Evolutionary conservation across 2,888 invertebrate genomes (phyloP).

Genomic region (Sipha maydis): DNA sequence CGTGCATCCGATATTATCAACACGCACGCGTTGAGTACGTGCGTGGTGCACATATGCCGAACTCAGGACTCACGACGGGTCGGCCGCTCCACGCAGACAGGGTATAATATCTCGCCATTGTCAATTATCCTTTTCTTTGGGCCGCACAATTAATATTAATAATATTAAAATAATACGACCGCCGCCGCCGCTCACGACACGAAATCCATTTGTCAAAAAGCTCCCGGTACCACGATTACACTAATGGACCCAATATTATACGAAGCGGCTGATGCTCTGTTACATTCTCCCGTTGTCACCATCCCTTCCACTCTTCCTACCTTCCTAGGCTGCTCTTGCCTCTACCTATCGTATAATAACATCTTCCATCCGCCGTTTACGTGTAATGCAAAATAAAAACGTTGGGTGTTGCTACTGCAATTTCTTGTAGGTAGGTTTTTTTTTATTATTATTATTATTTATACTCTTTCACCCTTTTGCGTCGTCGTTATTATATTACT

Average conservation of each 20-base stretch:
- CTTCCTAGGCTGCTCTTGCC: neutral
- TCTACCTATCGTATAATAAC: no score
- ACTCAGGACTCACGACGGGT: neutral
- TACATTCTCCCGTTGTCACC: slow-evolving; percentile 3
- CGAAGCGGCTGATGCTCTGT: slow-evolving; percentile 4
- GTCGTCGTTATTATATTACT: neutral
- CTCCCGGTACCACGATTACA: slow-evolving; percentile 45
- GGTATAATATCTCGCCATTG: neutral
- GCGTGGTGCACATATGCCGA: neutral
- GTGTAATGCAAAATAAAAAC: slow-evolving; percentile 12
- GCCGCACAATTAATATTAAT: slow-evolving; percentile 57
- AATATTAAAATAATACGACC: slow-evolving; percentile 59
- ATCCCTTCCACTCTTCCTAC: neutral
- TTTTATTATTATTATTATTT: neutral
- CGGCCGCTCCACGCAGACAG: neutral
- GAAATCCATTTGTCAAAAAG: slow-evolving; percentile 60
- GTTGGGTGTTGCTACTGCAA: slow-evolving; percentile 10
- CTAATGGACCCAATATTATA: slow-evolving; percentile 60
- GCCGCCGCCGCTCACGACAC: slow-evolving; percentile 26
- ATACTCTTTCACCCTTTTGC: neutral
- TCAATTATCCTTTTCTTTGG: slow-evolving; percentile 53
- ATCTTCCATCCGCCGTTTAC: neutral
- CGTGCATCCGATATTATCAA: neutral
- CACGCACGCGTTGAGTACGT: neutral
- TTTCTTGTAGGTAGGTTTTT: slow-evolving; percentile 9